phyloP scores from a whole-genome alignment of 2,113 vertebrate species.

The Monarcha castaneiventris region DNA sequence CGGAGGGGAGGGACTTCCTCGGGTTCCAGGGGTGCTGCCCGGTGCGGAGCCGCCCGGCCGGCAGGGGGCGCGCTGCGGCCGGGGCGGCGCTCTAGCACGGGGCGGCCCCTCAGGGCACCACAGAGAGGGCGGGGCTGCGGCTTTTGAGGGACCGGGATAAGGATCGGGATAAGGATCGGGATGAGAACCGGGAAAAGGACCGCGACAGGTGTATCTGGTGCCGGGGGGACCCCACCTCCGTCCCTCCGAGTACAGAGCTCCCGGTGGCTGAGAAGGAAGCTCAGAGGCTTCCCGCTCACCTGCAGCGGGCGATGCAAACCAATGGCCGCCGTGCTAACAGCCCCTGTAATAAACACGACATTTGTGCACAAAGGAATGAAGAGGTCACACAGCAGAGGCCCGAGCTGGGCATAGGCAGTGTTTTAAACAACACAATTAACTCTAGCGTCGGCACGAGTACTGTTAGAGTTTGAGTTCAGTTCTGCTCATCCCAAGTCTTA shows the following conservation, averaged over 20 bases:
- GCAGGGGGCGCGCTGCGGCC: neutral
- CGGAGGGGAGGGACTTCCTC: neutral
- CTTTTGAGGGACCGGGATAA: fast-evolving
- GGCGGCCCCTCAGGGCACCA: neutral
- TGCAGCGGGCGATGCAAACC: neutral
- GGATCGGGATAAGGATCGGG: fast-evolving
- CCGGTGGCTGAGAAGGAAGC: neutral
- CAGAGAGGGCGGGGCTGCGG: neutral
- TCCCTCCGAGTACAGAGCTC: neutral
- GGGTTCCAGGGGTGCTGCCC: neutral
- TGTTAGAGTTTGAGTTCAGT: neutral
- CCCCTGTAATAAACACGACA: no score
- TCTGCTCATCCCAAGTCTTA: neutral
- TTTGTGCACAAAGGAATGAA: neutral
- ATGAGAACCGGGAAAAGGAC: fast-evolving
- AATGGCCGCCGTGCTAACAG: neutral
- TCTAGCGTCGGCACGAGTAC: neutral
- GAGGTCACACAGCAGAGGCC: neutral
- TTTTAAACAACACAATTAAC: neutral
- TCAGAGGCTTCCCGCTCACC: neutral
- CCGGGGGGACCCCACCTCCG: fast-evolving
- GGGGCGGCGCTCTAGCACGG: neutral
- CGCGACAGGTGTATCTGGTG: no score
- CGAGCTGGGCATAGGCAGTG: neutral
- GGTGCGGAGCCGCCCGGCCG: neutral